Conservation (phyloP, 2,113 vertebrate species). For the Peucedramus taeniatus region DNA sequence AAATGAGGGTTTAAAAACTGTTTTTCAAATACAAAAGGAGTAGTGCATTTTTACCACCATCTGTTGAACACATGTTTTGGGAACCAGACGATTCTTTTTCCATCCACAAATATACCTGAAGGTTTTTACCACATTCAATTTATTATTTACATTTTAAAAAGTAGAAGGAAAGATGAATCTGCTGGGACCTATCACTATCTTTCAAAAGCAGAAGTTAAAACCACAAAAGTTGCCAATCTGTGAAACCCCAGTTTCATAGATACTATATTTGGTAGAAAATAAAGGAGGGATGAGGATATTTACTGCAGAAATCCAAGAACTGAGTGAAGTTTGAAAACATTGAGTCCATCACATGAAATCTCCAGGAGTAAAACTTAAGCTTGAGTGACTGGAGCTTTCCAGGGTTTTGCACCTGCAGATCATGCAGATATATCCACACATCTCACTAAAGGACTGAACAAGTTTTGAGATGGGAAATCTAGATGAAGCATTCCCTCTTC, state of each 20-base stretch:
- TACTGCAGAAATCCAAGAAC: not conserved
- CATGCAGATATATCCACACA: rapidly evolving
- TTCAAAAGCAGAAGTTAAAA: not conserved
- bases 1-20: not conserved
- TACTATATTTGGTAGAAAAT: not conserved
- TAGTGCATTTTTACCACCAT: not conserved
- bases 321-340: not conserved
- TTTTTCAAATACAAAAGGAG: not conserved
- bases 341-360: not conserved
- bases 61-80: not conserved
- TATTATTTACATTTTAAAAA: not conserved
- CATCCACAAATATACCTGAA: not conserved
- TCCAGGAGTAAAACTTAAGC: not conserved
- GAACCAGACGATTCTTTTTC: not conserved
- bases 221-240: not conserved
- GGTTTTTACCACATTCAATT: not conserved
- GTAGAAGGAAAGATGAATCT: not conserved
- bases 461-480: not conserved
- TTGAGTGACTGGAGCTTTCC: rapidly evolving
- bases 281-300: not conserved
- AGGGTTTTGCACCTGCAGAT: not conserved
- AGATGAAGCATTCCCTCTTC: not conserved
- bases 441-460: not conserved
- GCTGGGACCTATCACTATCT: not conserved
- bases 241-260: not conserved